phyloP scores from a whole-genome alignment of 2,888 invertebrate species.

The Graphium colonna region DNA sequence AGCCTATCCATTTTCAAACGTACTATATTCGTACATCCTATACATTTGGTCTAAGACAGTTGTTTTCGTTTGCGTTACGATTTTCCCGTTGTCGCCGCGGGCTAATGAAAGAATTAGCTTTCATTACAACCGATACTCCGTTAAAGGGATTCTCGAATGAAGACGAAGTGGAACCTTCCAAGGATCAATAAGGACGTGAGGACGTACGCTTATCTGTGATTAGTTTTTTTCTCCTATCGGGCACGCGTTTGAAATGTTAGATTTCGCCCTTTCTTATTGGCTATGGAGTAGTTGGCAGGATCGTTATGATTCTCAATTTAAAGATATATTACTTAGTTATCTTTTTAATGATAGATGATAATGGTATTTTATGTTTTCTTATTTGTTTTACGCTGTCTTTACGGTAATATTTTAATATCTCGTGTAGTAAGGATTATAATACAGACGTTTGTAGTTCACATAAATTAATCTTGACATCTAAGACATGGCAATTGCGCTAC shows the following conservation, averaged over 20 bases:
- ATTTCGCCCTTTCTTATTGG: no score
- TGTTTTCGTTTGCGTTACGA: constrained; percentile 65
- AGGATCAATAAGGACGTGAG: constrained; percentile 58
- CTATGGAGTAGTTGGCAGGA: no score
- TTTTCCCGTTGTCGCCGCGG: constrained; percentile 73
- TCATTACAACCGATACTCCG: constrained; percentile 77
- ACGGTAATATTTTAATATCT: no score
- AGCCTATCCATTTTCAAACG: constrained; percentile 10
- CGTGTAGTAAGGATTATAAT: no score
- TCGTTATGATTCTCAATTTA: no score
- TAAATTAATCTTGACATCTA: no score
- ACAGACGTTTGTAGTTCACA: no score
- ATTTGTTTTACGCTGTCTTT: no score
- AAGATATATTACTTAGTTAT: no score
- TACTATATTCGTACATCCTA: constrained; percentile 14
- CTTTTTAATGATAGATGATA: no score
- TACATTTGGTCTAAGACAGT: constrained; percentile 37
- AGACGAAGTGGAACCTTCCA: constrained; percentile 67
- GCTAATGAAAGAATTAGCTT: constrained; percentile 80
- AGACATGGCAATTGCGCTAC: no score
- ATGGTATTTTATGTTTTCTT: no score
- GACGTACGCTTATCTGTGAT: constrained; percentile 63
- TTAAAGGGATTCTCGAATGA: constrained; percentile 77
- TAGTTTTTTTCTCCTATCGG: constrained; percentile 61
- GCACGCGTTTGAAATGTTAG: constrained; percentile 41